phyloP scores from a whole-genome alignment of 2,797 vertebrate species.

The Eulemur mongoz region DNA sequence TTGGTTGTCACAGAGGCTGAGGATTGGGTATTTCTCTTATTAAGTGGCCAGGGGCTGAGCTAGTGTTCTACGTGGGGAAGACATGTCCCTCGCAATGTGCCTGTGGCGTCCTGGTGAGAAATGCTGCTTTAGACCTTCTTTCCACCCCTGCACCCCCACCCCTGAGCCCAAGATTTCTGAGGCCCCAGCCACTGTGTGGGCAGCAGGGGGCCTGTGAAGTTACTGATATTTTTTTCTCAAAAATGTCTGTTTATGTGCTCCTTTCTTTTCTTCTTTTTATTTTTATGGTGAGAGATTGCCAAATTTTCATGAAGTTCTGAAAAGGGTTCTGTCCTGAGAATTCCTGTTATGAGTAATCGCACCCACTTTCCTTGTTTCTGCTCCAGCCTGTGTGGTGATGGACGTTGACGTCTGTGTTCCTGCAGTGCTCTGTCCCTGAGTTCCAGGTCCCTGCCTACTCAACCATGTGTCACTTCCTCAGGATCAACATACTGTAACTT shows the following conservation, averaged over 20 bases:
- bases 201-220: not conserved
- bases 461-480: fast-evolving
- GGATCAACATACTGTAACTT: not conserved
- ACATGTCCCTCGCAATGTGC: not conserved
- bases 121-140: not conserved
- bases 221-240: not conserved
- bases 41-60: not conserved
- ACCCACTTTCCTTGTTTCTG: not conserved
- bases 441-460: not conserved
- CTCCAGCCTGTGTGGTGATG: fast-evolving
- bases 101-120: not conserved
- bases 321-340: not conserved
- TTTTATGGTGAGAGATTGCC: not conserved
- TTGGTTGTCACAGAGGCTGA: not conserved
- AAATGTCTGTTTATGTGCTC: not conserved
- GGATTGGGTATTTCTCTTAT: not conserved
- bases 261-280: not conserved
- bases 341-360: not conserved
- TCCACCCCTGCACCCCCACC: no score
- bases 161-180: not conserved
- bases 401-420: not conserved
- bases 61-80: not conserved
- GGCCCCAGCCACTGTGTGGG: fast-evolving
- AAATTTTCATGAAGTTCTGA: not conserved
- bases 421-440: not conserved